Evolutionary conservation across 2,888 invertebrate genomes (phyloP), one percentile per base, ranked within the genome.

Genomic region (Pterostichus niger): DNA sequence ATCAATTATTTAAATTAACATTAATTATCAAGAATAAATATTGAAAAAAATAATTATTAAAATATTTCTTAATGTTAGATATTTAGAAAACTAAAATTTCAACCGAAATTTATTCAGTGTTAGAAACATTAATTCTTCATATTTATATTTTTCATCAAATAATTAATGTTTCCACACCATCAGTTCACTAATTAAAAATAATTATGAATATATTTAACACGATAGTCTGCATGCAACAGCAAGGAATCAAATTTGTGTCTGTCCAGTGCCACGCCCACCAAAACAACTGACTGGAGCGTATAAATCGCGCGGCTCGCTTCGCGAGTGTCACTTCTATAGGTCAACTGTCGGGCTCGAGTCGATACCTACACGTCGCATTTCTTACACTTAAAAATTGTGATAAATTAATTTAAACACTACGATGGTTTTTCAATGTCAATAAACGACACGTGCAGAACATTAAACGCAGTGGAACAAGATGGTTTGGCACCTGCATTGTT

Each of bases 321-420:
- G 59, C 59, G 59, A 17, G 59, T 46, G 78, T 61, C 44, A 11
- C 40, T 31, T 59, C 44, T 76, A 79, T 79, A 79, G 78, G 78
- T 79, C 78, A 79, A 79, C 78, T 79, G 31, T 31, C 49, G 6
- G 52, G 24, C n/a, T 33, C 33, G 56, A 10, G 10, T 13, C 68
- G 33, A 80, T 76, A 64, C 80, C 80, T 80, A 80, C 80, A 80
- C 80, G 52, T 33, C 64, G 68, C 68, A 61, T 80, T 64, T 80
- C 52, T 76, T 33, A 33, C 80, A 49, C 64, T 64, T 68, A 49
- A 68, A 76, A 80, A 80, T 80, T 54, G 68, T 49, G 52, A 80
- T 80, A 64, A 80, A 80, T 80, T 79, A 44, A 79, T 79, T 68
- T 68, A n/a, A 80, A 68, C 80, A 56, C 44, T 44, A 35, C 61